Evolutionary conservation across 2,888 invertebrate genomes (phyloP).

Genomic region (Phyllotreta cruciferae): DNA sequence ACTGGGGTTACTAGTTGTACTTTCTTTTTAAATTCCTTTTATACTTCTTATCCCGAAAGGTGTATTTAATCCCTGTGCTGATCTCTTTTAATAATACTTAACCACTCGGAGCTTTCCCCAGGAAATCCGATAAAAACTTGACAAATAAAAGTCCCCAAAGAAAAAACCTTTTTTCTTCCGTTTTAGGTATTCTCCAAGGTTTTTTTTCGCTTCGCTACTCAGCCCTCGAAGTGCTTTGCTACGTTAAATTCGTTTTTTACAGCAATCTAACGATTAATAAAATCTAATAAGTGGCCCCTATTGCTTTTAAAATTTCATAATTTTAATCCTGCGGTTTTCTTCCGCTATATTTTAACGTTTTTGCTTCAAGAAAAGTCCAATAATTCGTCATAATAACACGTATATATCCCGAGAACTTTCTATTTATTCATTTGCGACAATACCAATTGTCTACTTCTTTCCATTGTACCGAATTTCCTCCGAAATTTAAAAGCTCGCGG

Average conservation of each 20-base stretch:
- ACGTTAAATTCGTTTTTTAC: not conserved
- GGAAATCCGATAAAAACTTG: slow-evolving; percentile 5
- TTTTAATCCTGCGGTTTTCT: too few species aligned
- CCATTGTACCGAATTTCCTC: slow-evolving; percentile 12
- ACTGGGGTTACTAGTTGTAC: too few species aligned
- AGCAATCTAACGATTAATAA: too few species aligned
- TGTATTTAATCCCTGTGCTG: not conserved
- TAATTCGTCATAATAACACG: too few species aligned
- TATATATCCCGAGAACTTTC: too few species aligned
- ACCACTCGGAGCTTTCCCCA: not conserved
- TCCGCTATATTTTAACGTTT: too few species aligned
- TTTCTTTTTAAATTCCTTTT: too few species aligned
- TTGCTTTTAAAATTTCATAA: too few species aligned
- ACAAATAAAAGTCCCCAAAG: slow-evolving; percentile 6
- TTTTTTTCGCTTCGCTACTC: not conserved
- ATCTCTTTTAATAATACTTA: slow-evolving; percentile 4
- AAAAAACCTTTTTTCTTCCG: not conserved
- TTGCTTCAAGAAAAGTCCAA: too few species aligned
- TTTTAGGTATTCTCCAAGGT: not conserved
- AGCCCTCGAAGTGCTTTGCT: not conserved
- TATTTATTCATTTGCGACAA: slow-evolving; percentile 10
- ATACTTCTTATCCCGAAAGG: not conserved
- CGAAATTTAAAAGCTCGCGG: slow-evolving; percentile 12
- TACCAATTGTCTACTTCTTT: slow-evolving; percentile 13
- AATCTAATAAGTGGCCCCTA: too few species aligned